Evolutionary conservation across 1,140 invertebrate species (phyloP).

Genomic region (Temnothorax nylanderi): DNA sequence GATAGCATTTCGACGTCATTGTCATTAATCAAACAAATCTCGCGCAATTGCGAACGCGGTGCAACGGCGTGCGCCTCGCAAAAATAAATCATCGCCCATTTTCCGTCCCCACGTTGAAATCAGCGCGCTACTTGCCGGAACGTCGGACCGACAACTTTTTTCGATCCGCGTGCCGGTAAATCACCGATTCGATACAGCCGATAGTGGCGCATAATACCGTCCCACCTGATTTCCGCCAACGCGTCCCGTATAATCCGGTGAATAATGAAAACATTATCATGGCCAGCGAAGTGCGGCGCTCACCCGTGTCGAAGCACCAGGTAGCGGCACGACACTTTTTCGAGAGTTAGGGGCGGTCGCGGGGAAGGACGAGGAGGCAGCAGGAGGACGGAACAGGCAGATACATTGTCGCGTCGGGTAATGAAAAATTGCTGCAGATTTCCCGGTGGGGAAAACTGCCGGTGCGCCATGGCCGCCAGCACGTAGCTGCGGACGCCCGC

Average conservation of each 20-base stretch:
- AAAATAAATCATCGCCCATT: slow-evolving; percentile 50
- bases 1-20: not conserved
- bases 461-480: slow-evolving; percentile 43
- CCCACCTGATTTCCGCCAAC: slow-evolving; percentile 70
- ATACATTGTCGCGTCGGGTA: slow-evolving; percentile 76
- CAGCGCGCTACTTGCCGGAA: not conserved
- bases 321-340: slow-evolving; percentile 65
- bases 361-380: not conserved
- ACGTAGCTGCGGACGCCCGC: slow-evolving; percentile 38
- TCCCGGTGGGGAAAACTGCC: slow-evolving; percentile 72
- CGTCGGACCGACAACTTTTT: slow-evolving; percentile 37
- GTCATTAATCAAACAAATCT: slow-evolving; percentile 35
- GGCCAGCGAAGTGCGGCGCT: slow-evolving; percentile 60
- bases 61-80: not conserved
- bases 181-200: slow-evolving; percentile 65
- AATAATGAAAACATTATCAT: slow-evolving; percentile 77
- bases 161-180: slow-evolving; percentile 55
- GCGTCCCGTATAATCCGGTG: slow-evolving; percentile 71
- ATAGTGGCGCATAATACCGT: slow-evolving; percentile 67
- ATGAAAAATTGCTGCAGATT: slow-evolving; percentile 76
- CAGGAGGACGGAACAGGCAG: slow-evolving; percentile 48
- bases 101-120: not conserved
- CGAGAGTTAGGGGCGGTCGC: slow-evolving; percentile 1
- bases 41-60: slow-evolving; percentile 1
- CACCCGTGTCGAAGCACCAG: slow-evolving; percentile 48